Conservation (phyloP, 2,113 vertebrate species). For the Haliaeetus leucogaster region DNA sequence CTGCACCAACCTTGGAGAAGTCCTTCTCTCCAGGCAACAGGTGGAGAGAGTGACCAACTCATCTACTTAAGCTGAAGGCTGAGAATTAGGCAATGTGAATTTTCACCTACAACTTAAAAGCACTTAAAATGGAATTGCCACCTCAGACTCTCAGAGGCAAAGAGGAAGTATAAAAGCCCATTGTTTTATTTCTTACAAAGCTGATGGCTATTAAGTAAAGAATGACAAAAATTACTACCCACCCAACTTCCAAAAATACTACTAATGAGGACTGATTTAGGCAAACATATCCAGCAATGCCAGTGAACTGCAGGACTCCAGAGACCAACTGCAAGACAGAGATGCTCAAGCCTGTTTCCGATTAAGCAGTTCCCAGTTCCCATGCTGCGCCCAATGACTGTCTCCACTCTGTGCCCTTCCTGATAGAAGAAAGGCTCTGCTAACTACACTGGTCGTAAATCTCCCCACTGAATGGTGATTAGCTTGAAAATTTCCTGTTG, state of each 20-base stretch:
- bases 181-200: neutral
- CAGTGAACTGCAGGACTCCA: neutral
- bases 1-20: neutral
- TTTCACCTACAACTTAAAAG: neutral
- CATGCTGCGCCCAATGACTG: neutral
- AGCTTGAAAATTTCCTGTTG: conserved; percentile 3
- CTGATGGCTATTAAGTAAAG: neutral
- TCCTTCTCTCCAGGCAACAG: neutral
- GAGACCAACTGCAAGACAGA: neutral
- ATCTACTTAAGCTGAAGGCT: neutral
- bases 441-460: neutral
- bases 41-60: neutral
- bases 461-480: conserved; percentile 10
- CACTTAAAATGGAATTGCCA: neutral
- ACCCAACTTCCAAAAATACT: neutral
- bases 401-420: neutral
- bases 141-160: neutral
- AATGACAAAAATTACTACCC: neutral
- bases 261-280: neutral
- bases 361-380: neutral
- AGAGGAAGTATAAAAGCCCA: neutral
- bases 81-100: neutral
- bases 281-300: neutral
- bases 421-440: neutral
- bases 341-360: neutral